Evolutionary conservation across 2,888 invertebrate genomes (phyloP), one percentile per base, ranked within the genome.

Genomic region (Micoletzkya japonica): DNA sequence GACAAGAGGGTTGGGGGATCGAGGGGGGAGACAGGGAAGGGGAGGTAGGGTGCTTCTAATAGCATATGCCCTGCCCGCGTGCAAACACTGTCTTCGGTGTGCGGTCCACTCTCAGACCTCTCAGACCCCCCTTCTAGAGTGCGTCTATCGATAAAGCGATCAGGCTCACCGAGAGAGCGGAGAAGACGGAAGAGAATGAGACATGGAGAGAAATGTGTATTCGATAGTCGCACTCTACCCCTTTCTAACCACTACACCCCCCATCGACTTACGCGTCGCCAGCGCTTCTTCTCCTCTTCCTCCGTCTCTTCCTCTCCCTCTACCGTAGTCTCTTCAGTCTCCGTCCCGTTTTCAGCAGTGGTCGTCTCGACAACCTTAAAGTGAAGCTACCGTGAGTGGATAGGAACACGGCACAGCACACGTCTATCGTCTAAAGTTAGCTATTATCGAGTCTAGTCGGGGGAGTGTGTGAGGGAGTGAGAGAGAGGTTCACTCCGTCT

Each of bases 281-380:
- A n/a, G n/a, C n/a, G n/a, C n/a, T n/a, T n/a, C n/a, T n/a, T n/a
- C 30, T 39, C 37, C 37, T 54, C 39, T 4, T 28, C 56, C 20
- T 70, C 60, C 10, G 50, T 39, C 30, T 68, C 57, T 20, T 68
- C 58, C n/a, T 68, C 50, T 3, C 72, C 67, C 4, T 60, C 72
- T 1, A 75, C 74, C n/a, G 63, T 60, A 10, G 59, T 63, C 39
- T 69, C 63, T 30, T 63, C 52, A 30, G 59, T 52, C 14, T 58
- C 66, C 6, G 59, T 57, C 2, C 17, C 36, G 7, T 58, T 50
- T 17, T 39, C 37, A 14, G 37, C 52, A 2, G 58, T 30, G 34
- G 58, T 68, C 7, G 68, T 58, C 2, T 57, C 24, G 7, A 58
- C 3, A 17, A 58, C 49, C 64, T 54, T 32, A 17, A 6, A 32